Conservation (phyloP, 2,113 vertebrate species). For the Tragelaphus scriptus region DNA sequence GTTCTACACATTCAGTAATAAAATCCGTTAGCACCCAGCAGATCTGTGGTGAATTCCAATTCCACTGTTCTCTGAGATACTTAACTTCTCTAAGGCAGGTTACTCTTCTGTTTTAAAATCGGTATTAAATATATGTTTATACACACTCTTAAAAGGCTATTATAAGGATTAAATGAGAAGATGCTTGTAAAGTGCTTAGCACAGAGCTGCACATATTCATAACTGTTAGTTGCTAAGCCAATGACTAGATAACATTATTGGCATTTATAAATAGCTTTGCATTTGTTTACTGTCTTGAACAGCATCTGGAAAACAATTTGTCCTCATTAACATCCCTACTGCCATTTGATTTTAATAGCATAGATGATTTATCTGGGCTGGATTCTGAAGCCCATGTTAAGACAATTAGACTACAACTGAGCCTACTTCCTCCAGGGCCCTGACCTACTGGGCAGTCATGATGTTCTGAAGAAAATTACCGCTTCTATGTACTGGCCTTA, state of each 20-base stretch:
- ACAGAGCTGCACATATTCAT: not conserved
- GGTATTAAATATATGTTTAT: not conserved
- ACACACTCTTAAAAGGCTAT: not conserved
- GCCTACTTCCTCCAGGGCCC: not conserved
- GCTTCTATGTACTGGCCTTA: not conserved
- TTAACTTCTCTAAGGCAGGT: not conserved
- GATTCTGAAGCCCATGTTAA: not conserved
- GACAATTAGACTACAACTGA: not conserved
- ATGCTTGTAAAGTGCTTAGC: not conserved
- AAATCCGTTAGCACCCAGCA: not conserved
- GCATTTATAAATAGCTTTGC: not conserved
- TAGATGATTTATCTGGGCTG: not conserved
- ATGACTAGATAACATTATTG: not conserved
- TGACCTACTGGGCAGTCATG: not conserved
- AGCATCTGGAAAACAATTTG: not conserved
- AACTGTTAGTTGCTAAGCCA: not conserved
- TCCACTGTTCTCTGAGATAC: not conserved
- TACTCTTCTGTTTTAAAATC: not conserved
- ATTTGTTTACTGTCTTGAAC: not conserved
- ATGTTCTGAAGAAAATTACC: not conserved
- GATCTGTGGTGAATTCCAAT: not conserved
- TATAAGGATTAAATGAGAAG: not conserved
- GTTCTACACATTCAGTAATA: not conserved
- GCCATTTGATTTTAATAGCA: not conserved
- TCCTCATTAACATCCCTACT: not conserved